Conservation (phyloP, 2,888 invertebrate species). For the Melinopterus prodromus region DNA sequence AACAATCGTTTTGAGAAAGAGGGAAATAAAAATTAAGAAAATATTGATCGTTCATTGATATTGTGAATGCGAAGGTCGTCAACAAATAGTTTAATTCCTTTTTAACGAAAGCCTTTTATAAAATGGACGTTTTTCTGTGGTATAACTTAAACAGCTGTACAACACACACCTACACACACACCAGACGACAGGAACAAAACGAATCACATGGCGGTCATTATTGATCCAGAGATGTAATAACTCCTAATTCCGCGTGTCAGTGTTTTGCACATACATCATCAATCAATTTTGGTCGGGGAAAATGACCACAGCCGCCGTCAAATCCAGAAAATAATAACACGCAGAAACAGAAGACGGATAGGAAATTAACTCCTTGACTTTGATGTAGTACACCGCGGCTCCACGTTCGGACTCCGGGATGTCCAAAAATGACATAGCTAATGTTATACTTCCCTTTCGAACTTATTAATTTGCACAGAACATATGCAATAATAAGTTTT, state of each 20-base stretch:
- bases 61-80: no score
- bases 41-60: no score
- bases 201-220: conserved; percentile 15
- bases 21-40: no score
- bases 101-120: no score
- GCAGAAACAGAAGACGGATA: conserved; percentile 56
- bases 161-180: no score
- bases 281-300: conserved; percentile 51
- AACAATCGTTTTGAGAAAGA: no score
- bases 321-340: conserved; percentile 56
- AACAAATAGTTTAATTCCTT: no score
- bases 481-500: no score
- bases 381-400: conserved; percentile 53
- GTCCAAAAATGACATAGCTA: neutral
- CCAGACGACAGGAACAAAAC: neutral
- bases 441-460: neutral
- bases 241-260: conserved; percentile 36
- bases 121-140: no score
- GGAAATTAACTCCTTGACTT: conserved; percentile 59
- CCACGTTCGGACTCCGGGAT: conserved; percentile 5
- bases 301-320: conserved; percentile 49
- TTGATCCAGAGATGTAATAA: conserved; percentile 33
- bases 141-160: neutral
- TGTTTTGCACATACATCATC: conserved; percentile 47
- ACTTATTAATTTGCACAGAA: neutral